Percentiles rank a stretch among this genome's conserved stretches.
Conservation (phyloP, 1,140 invertebrate genomes). For the Brachystomella parvula region DNA sequence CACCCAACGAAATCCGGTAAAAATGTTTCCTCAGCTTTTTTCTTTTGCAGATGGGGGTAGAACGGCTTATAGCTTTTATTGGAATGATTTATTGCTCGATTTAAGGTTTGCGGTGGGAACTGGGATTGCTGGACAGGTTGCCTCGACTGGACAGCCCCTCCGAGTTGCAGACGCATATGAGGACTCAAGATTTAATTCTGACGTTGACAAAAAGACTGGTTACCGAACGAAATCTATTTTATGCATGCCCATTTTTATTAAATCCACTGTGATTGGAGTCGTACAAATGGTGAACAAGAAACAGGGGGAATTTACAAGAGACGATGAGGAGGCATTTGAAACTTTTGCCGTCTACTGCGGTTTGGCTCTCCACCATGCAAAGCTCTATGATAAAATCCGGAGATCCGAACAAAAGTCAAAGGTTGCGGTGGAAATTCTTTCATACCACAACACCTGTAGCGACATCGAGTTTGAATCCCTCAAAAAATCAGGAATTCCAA, state of each 20-base stretch:
- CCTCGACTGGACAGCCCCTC: slow-evolving; percentile 63
- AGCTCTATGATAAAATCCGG: slow-evolving; percentile 73
- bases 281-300: slow-evolving; percentile 67
- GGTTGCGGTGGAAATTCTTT: slow-evolving; percentile 65
- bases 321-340: slow-evolving; percentile 73
- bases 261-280: slow-evolving; percentile 52
- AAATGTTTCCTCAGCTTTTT: neutral
- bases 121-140: slow-evolving; percentile 63
- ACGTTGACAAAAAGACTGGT: slow-evolving; percentile 65
- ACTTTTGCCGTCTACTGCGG: slow-evolving; percentile 78
- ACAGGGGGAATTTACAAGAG: slow-evolving; percentile 39
- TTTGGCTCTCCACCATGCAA: slow-evolving; percentile 72
- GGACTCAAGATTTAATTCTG: slow-evolving; percentile 68
- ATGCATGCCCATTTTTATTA: slow-evolving; percentile 77
- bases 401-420: slow-evolving; percentile 73
- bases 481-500: slow-evolving; percentile 43
- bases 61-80: neutral
- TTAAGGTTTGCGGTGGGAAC: slow-evolving; percentile 54
- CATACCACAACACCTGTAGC: slow-evolving; percentile 71
- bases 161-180: slow-evolving; percentile 71
- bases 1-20: slow-evolving; percentile 19
- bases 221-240: slow-evolving; percentile 67
- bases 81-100: neutral
- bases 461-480: slow-evolving; percentile 59
- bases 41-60: neutral